Evolutionary conservation across 2,888 invertebrate species (phyloP).

Genomic region (Macrophya annulata): DNA sequence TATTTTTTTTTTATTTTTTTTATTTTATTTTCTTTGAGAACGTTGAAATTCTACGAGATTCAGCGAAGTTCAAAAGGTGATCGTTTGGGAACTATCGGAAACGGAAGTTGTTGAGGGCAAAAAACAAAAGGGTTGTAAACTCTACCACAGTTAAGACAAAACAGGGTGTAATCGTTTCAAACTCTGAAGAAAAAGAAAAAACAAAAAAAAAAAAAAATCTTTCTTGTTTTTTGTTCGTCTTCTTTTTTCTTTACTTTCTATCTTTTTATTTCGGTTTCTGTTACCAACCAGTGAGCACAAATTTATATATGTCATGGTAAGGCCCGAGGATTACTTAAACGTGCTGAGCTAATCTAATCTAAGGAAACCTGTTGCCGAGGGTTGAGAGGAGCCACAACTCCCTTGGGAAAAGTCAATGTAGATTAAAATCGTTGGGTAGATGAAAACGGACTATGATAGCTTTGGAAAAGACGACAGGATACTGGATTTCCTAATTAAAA

Average conservation of each 20-base stretch:
- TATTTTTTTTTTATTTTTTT: not conserved
- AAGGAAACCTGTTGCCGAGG: slow-evolving; percentile 49
- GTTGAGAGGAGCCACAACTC: not conserved
- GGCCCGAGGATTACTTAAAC: slow-evolving; percentile 48
- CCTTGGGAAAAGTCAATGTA: slow-evolving; percentile 9
- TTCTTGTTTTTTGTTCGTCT: not conserved
- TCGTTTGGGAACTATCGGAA: slow-evolving; percentile 18
- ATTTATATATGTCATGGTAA: slow-evolving; percentile 14
- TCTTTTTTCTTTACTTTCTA: not conserved
- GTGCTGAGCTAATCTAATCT: slow-evolving; percentile 48
- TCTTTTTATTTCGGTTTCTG: not conserved
- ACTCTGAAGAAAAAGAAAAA: not conserved
- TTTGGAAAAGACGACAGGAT: not conserved
- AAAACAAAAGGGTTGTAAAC: slow-evolving; percentile 12
- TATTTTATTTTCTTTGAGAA: not conserved
- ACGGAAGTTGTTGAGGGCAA: slow-evolving; percentile 28
- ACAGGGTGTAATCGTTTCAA: slow-evolving; percentile 30
- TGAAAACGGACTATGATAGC: slow-evolving; percentile 1
- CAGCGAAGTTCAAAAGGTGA: not conserved
- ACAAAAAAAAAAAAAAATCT: not conserved
- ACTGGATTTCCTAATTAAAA: not conserved
- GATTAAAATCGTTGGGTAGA: slow-evolving; percentile 15
- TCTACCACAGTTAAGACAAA: not conserved
- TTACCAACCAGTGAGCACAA: not conserved
- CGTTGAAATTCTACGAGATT: not conserved